These are phyloP conservation scores for Trisateles emortualis DNA, from an alignment of 2,888 invertebrate genomes.

Conservation along the genomic window DNA sequence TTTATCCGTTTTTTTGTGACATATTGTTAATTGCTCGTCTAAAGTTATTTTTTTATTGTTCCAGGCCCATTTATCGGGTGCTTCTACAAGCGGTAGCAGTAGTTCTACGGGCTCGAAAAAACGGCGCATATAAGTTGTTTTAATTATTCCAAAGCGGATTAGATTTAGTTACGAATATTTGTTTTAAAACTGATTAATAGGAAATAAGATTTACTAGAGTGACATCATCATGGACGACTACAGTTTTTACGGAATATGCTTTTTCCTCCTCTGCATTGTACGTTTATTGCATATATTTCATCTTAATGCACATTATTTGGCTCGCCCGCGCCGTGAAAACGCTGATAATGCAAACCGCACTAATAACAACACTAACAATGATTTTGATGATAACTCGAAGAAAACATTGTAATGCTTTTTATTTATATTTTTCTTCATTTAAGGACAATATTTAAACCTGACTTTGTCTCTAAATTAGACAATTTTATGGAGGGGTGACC, in stretches of 20 bases:
- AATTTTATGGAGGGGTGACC: no score
- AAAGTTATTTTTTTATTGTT: constrained; percentile 7
- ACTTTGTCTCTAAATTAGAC: no score
- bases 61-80: constrained; percentile 28
- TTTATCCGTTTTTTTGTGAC: no score
- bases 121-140: constrained; percentile 24
- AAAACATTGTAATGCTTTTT: no score
- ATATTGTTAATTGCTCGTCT: no score
- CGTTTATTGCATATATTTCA: neutral
- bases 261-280: constrained; percentile 2
- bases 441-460: no score
- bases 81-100: constrained; percentile 8
- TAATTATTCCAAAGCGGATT: constrained; percentile 34
- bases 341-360: neutral
- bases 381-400: no score
- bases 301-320: neutral
- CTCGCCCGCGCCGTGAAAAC: neutral
- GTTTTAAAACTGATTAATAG: constrained; percentile 7
- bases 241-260: neutral
- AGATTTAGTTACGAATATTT: constrained; percentile 12
- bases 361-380: neutral
- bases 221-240: neutral
- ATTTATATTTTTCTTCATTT: no score
- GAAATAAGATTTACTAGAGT: neutral
- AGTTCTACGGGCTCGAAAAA: constrained; percentile 18